Evolutionary conservation across 2,888 invertebrate species (phyloP).

Genomic region (Lasioglossum oenotherae): DNA sequence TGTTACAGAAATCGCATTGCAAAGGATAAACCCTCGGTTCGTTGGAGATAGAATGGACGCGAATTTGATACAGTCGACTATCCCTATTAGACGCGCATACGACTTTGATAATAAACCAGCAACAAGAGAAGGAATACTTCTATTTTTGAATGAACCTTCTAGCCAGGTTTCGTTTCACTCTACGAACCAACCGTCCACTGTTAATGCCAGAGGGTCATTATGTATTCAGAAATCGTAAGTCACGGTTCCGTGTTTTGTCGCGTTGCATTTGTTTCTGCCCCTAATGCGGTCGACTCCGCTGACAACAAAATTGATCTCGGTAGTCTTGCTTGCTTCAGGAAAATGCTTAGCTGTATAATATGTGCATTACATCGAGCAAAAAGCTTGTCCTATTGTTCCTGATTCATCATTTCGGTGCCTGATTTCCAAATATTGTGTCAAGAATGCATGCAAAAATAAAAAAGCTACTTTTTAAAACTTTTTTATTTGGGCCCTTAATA

Average conservation of each 20-base stretch:
- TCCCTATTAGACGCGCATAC: neutral
- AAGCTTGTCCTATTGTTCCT: neutral
- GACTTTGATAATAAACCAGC: conserved; percentile 35
- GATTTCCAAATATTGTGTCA: neutral
- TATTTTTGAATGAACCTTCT: neutral
- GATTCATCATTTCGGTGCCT: neutral
- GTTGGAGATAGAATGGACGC: neutral
- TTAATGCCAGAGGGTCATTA: neutral
- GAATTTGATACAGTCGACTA: neutral
- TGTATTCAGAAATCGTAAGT: conserved; percentile 9
- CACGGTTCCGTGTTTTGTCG: neutral
- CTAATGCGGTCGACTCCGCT: neutral
- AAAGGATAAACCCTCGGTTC: conserved; percentile 22
- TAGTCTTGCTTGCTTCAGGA: neutral
- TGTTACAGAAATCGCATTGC: conserved; percentile 50
- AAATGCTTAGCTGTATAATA: neutral
- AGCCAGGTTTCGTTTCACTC: neutral
- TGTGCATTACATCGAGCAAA: neutral
- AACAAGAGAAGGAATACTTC: neutral
- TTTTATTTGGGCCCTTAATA: too few species aligned
- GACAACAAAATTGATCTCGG: neutral
- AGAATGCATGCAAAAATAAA: too few species aligned
- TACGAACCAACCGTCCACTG: neutral
- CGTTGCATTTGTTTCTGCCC: conserved; percentile 9
- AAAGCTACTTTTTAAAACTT: too few species aligned